Evolutionary conservation across 2,888 invertebrate genomes (phyloP).

Genomic region (Amphipoea oculea): DNA sequence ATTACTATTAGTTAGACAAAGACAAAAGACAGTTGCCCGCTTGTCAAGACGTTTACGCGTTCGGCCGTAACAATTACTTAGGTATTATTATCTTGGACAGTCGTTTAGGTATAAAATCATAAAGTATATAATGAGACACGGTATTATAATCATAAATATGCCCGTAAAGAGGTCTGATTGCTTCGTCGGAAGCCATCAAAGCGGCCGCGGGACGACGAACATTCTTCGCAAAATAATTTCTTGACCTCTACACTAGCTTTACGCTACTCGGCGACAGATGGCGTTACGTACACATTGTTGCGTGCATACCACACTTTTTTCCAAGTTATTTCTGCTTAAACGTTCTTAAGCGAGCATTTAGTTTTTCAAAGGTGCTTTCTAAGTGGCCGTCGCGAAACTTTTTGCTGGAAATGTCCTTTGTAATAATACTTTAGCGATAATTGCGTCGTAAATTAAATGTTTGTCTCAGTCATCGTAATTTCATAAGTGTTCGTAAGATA

Average conservation of each 20-base stretch:
- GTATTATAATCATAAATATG: constrained; percentile 91
- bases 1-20: constrained; percentile 43
- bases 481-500: constrained; percentile 79
- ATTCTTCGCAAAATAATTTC: constrained; percentile 85
- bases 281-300: constrained; percentile 86
- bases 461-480: constrained; percentile 81
- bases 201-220: constrained; percentile 84
- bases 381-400: constrained; percentile 83
- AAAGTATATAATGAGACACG: constrained; percentile 89
- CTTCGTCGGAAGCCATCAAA: constrained; percentile 90
- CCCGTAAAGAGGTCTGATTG: constrained; percentile 89
- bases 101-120: constrained; percentile 88
- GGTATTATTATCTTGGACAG: constrained; percentile 82
- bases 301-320: constrained; percentile 82
- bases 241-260: constrained; percentile 83
- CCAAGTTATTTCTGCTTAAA: constrained; percentile 87
- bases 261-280: constrained; percentile 88
- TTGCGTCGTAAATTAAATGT: constrained; percentile 85
- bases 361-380: constrained; percentile 89
- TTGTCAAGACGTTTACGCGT: constrained; percentile 77
- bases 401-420: constrained; percentile 84
- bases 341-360: constrained; percentile 87
- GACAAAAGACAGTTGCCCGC: constrained; percentile 63
- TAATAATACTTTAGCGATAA: constrained; percentile 86
- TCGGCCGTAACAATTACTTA: constrained; percentile 83